A percentile compares a stretch with the other conserved stretches of the same genome.
Conservation (phyloP, 1,140 invertebrate genomes). For the Cydia amplana region DNA sequence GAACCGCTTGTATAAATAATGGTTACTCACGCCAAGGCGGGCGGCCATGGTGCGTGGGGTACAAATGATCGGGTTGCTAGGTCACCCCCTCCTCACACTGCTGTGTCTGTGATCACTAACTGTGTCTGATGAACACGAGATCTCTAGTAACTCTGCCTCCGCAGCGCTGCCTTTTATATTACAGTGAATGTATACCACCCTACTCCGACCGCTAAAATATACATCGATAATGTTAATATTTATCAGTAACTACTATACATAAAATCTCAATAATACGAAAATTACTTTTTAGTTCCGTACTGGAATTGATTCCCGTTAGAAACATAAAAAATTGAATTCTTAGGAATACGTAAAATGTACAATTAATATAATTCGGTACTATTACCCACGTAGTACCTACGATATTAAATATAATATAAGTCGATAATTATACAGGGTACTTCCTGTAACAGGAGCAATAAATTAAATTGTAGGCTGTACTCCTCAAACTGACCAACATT, state of each 20-base stretch:
- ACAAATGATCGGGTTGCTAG: constrained; percentile 37
- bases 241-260: background rate
- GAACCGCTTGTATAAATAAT: constrained; percentile 26
- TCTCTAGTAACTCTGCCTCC: constrained; percentile 34
- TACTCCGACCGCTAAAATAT: constrained; percentile 47
- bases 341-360: too few relatives aligned
- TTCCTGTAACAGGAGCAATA: too few relatives aligned
- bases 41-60: constrained; percentile 62
- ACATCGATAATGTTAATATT: constrained; percentile 44
- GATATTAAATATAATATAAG: too few relatives aligned
- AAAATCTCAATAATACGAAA: constrained; percentile 18
- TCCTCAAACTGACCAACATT: too few relatives aligned
- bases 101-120: background rate
- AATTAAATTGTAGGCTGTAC: too few relatives aligned
- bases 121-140: constrained; percentile 19
- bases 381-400: too few relatives aligned
- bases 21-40: constrained; percentile 62
- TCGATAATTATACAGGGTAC: too few relatives aligned
- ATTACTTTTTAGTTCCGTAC: background rate
- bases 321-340: too few relatives aligned
- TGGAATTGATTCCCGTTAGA: too few relatives aligned
- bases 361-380: too few relatives aligned
- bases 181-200: constrained; percentile 68
- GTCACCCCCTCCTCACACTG: constrained; percentile 37
- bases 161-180: constrained; percentile 62